phyloP scores from a whole-genome alignment of 2,113 vertebrate genomes.

The Passer montanus region DNA sequence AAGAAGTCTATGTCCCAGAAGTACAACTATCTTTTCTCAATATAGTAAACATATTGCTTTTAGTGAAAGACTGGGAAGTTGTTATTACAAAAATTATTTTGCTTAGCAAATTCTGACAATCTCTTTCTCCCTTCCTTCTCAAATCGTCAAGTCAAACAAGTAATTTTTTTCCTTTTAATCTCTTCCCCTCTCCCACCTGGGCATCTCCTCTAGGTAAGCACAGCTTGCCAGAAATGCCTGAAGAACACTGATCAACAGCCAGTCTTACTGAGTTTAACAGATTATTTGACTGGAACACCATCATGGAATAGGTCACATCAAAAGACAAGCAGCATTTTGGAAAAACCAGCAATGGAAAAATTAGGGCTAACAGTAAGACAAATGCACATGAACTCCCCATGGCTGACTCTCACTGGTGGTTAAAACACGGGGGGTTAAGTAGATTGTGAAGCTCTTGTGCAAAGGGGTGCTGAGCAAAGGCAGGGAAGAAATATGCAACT shows the following conservation, averaged over 20 bases:
- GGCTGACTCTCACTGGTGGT: background rate
- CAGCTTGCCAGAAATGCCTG: background rate
- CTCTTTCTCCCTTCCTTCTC: background rate
- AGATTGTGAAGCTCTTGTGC: background rate
- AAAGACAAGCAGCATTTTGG: background rate
- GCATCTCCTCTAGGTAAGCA: background rate
- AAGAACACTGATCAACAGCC: background rate
- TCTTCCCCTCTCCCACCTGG: background rate
- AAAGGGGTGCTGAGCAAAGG: background rate
- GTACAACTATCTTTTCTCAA: background rate
- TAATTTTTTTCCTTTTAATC: background rate
- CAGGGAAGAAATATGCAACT: background rate
- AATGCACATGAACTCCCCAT: background rate
- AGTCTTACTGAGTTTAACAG: background rate
- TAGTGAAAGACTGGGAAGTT: background rate
- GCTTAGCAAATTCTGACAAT: background rate
- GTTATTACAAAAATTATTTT: background rate
- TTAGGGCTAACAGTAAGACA: background rate
- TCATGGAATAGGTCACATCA: background rate
- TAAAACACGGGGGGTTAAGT: background rate
- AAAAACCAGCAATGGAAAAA: background rate
- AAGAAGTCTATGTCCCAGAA: background rate
- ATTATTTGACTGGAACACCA: background rate
- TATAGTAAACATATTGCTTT: background rate
- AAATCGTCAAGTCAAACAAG: background rate